These are phyloP conservation scores for Chrysolina haemoptera DNA, from an alignment of 2,888 invertebrate species.

Conservation along the genomic window DNA sequence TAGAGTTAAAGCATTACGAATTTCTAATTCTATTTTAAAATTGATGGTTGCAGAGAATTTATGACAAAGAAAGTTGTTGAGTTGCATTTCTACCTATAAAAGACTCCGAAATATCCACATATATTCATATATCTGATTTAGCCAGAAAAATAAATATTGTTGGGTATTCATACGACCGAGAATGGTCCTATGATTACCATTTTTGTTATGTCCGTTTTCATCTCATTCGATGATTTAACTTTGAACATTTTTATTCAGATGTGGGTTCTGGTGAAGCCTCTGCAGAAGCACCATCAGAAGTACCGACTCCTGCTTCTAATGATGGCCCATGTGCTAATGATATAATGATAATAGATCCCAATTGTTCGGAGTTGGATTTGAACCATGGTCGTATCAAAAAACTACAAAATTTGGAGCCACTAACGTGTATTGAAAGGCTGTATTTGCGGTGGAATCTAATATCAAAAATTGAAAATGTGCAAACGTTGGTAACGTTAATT, in stretches of 20 bases:
- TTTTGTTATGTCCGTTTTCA: background rate
- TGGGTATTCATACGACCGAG: too few relatives aligned
- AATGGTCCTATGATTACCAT: too few relatives aligned
- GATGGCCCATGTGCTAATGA: conserved; percentile 70
- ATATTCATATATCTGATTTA: too few relatives aligned
- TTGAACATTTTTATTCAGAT: background rate
- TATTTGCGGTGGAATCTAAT: conserved; percentile 96
- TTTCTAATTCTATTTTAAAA: too few relatives aligned
- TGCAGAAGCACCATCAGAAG: background rate
- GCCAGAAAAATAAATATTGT: too few relatives aligned
- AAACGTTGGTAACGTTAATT: conserved; percentile 81
- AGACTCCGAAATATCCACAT: too few relatives aligned
- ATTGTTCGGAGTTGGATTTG: conserved; percentile 84
- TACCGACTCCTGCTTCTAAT: conserved; percentile 14
- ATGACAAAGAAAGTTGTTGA: too few relatives aligned
- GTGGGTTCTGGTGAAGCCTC: conserved; percentile 12
- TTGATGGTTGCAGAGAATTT: too few relatives aligned
- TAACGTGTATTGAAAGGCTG: conserved; percentile 83
- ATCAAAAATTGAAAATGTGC: conserved; percentile 92
- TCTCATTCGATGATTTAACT: too few relatives aligned
- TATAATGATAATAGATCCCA: conserved; percentile 78
- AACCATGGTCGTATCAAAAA: conserved; percentile 91
- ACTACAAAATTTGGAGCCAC: conserved; percentile 86
- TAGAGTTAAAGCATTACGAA: too few relatives aligned
- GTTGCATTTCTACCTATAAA: too few relatives aligned